Base-by-base conservation (phyloP, 2,113 vertebrate genomes). In the Notarius lentiginosus region DNA sequence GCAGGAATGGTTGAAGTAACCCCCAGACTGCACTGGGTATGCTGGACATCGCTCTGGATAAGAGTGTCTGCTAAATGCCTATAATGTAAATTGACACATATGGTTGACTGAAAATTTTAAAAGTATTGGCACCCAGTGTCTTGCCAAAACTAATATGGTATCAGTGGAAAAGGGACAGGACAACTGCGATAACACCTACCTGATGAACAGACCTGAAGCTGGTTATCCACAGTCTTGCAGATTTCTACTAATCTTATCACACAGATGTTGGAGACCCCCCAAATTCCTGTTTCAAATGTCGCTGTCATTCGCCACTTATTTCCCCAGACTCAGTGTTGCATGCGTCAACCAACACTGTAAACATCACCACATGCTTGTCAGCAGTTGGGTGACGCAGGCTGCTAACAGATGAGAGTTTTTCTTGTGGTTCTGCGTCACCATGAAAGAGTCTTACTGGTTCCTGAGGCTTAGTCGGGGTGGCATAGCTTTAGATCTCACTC, bases 351-450 rank as follows among this genome's bases (percentile, higher is more conserved):
- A 6, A 5, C 73, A 53, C 83, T 27, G 60, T 49, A 82, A 73
- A 73, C 18, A 70, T 22, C 24, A 55, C 41, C 61, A 41, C 82
- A 53, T 53, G 77, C 85, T 63, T 66, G 9, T 49, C 18, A 75
- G 81, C 87, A 75, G 81, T 27, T 86, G 72, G 80, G 47, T 85
- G 82, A 87, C 41, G 49, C 30, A 66, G 63, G 51, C 77, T 30
- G 22, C 56, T 84, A 24, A 63, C 65, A 65, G 20, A 47, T 27
- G 60, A 82, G 88, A 20, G 55, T 82, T 68, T 85, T 75, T 53
- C 15, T 30, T 86, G 81, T 65, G 72, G 84, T 41, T 84, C 55
- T 88, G n/a, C 66, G 66, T 87, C 85, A 82, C 30, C 41, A 30
- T 75, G 5, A 75, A 75, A 75, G 79, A 75, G 34, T 72, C 79